These are phyloP conservation scores for Sebastes baramenuke DNA, from an alignment of 2,797 vertebrate species.

Conservation along the genomic window DNA sequence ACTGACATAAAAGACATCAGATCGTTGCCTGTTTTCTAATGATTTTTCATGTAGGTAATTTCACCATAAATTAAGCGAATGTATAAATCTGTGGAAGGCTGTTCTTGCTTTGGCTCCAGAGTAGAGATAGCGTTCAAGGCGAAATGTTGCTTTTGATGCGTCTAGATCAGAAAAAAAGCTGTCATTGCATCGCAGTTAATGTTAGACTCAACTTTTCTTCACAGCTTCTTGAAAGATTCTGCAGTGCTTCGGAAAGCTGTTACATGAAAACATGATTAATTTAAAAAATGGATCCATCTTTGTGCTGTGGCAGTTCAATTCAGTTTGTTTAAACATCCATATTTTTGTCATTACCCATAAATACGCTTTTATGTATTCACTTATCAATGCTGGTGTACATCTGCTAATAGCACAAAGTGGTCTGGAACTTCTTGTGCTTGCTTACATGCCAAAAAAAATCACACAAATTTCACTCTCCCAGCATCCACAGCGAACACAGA, in stretches of 20 bases:
- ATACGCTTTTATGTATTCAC: not conserved
- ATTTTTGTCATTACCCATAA: not conserved
- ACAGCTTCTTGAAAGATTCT: not conserved
- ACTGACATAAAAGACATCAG: no score
- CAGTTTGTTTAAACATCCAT: not conserved
- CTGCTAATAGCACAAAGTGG: not conserved
- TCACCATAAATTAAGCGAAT: not conserved
- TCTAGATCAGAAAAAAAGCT: not conserved
- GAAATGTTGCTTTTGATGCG: not conserved
- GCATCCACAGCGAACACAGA: not conserved
- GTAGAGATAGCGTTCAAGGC: not conserved
- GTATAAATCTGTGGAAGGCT: not conserved
- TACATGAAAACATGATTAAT: constrained; percentile 2
- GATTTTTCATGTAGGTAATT: not conserved
- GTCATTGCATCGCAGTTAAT: not conserved
- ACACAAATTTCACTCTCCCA: not conserved
- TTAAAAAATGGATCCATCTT: constrained; percentile 7
- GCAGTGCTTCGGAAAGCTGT: not conserved
- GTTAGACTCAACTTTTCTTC: not conserved
- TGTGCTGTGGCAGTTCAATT: not conserved
- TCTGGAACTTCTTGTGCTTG: not conserved
- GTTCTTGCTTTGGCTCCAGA: not conserved
- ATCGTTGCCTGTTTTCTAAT: no score
- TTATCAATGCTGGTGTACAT: not conserved
- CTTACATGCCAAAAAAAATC: not conserved